Conservation (phyloP, 1,140 invertebrate genomes). For the Orchesella cincta region DNA sequence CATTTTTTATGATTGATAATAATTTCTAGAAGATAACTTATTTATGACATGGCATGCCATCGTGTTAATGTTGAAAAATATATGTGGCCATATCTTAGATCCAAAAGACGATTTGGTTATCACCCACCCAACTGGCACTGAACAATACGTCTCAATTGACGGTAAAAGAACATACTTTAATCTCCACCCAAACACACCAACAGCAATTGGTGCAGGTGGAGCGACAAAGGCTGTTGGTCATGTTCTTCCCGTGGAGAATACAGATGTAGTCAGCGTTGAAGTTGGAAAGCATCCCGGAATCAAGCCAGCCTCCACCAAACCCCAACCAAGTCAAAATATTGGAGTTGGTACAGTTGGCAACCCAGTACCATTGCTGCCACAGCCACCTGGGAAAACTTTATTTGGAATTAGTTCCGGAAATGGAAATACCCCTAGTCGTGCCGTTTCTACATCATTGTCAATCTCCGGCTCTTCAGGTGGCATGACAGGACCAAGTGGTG, state of each 20-base stretch:
- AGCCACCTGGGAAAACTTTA: constrained; percentile 31
- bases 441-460: constrained; percentile 43
- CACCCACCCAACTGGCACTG: constrained; percentile 72
- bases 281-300: constrained; percentile 32
- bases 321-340: background rate
- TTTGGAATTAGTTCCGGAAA: constrained; percentile 3
- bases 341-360: constrained; percentile 39
- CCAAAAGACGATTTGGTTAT: constrained; percentile 64
- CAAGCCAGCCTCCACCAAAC: constrained; percentile 23
- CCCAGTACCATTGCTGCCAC: constrained; percentile 20
- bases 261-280: background rate
- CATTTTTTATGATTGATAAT: background rate
- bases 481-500: background rate
- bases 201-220: constrained; percentile 54
- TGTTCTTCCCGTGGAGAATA: constrained; percentile 5
- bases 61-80: too few relatives aligned
- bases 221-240: constrained; percentile 16
- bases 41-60: too few relatives aligned
- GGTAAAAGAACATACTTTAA: constrained; percentile 85
- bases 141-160: constrained; percentile 89
- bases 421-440: constrained; percentile 17
- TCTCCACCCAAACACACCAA: constrained; percentile 63
- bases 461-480: constrained; percentile 30
- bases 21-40: background rate
- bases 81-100: background rate